A percentile compares a stretch with the other conserved stretches of the same genome.
phyloP scores from a whole-genome alignment of 1,140 invertebrate genomes.

The Bradynema listronoti region DNA sequence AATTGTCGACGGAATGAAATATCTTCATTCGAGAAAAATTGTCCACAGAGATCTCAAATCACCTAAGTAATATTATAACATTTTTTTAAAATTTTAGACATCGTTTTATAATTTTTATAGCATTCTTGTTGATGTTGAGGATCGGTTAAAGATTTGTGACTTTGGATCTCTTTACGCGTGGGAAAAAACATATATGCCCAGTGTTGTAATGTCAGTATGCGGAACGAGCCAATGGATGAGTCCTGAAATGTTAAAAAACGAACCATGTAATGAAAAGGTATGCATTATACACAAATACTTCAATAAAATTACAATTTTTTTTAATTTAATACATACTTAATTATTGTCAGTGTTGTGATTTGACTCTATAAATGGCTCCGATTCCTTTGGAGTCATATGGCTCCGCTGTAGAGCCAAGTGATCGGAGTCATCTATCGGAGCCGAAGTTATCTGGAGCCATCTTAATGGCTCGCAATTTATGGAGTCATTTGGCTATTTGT shows the following conservation, averaged over 20 bases:
- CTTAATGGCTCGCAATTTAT: no score
- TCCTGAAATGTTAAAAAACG: conserved; percentile 72
- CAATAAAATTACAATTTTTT: conserved; percentile 61
- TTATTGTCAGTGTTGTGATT: no score
- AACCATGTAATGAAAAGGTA: conserved; percentile 77
- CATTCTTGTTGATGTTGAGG: conserved; percentile 80
- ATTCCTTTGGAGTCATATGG: no score
- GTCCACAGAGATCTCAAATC: conserved; percentile 82
- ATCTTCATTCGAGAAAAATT: conserved; percentile 89
- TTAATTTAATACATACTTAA: no score
- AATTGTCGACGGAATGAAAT: conserved; percentile 90
- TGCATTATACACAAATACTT: background rate
- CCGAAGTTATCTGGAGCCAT: no score
- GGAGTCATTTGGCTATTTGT: no score
- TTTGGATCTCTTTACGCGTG: conserved; percentile 81
- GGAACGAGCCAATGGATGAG: conserved; percentile 90
- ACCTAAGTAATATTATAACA: conserved; percentile 59
- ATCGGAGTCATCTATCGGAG: no score
- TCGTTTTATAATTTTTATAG: conserved; percentile 63
- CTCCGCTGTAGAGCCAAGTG: no score
- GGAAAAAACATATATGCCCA: conserved; percentile 82
- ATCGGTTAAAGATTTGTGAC: conserved; percentile 91
- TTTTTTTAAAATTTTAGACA: conserved; percentile 32
- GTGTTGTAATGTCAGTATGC: conserved; percentile 92
- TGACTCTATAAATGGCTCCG: no score